Percentiles rank a stretch among this genome's conserved stretches.
phyloP scores from a whole-genome alignment of 2,797 vertebrate species.

The Picus viridis region DNA sequence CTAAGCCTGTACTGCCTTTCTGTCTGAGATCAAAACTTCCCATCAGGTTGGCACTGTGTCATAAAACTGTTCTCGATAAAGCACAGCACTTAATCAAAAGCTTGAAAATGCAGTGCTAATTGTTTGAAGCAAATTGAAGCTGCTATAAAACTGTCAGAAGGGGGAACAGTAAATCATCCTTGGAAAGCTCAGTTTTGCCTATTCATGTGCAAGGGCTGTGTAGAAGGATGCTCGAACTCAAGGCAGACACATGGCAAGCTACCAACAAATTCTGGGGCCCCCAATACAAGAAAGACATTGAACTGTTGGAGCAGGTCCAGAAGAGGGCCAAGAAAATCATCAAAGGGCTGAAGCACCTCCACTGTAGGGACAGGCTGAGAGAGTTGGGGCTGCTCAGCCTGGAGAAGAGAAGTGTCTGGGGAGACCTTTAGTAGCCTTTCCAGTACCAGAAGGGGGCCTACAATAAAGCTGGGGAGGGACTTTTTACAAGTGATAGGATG shows the following conservation, averaged over 20 bases:
- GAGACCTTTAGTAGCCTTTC: no score
- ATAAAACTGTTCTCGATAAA: background rate
- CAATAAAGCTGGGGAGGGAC: no score
- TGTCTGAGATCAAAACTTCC: background rate
- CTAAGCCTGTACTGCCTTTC: background rate
- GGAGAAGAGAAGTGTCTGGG: no score
- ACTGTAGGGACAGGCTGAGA: no score
- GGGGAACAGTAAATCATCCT: background rate
- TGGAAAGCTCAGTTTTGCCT: background rate
- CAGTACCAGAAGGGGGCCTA: no score
- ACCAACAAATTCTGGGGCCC: background rate
- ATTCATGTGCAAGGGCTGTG: accelerated
- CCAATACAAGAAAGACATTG: no score
- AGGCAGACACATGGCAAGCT: background rate
- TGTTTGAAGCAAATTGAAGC: background rate
- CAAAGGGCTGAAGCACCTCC: no score
- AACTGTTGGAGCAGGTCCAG: no score
- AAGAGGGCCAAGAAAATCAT: no score
- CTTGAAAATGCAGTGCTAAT: background rate
- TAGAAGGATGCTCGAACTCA: background rate
- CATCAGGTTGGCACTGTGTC: background rate
- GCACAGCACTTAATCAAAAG: background rate
- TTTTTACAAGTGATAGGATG: no score
- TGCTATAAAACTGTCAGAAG: background rate
- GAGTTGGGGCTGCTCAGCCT: no score